phyloP scores from a whole-genome alignment of 2,888 invertebrate species.

The Azorinus chamasolen region DNA sequence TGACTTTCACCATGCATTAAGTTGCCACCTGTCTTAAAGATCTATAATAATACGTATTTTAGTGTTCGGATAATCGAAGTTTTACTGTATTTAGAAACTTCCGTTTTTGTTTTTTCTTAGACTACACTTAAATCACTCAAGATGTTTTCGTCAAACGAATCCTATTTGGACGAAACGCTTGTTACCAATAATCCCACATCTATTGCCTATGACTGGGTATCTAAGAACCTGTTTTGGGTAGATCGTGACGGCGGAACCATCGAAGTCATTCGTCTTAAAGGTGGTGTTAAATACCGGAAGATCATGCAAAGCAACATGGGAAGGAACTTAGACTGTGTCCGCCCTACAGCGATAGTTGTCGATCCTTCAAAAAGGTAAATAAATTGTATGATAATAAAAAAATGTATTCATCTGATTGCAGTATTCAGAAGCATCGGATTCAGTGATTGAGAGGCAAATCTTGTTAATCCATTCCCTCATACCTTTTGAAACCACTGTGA shows the following conservation, averaged over 20 bases:
- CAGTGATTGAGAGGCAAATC: too few relatives aligned
- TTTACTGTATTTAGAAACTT: too few relatives aligned
- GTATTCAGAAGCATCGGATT: too few relatives aligned
- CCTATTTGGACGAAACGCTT: constrained; percentile 40
- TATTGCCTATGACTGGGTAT: constrained; percentile 98
- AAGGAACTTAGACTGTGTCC: constrained; percentile 93
- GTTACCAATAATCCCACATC: constrained; percentile 94
- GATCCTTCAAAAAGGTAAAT: constrained; percentile 98
- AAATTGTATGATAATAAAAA: constrained; percentile 83
- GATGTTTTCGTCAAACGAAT: constrained; percentile 87
- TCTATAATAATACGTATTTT: too few relatives aligned
- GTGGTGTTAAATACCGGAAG: constrained; percentile 92
- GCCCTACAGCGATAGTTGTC: constrained; percentile 94
- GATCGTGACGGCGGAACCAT: constrained; percentile 93
- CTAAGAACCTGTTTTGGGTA: constrained; percentile 97
- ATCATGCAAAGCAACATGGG: constrained; percentile 97
- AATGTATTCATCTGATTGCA: too few relatives aligned
- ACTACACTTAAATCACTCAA: constrained; percentile 43
- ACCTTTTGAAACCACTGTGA: too few relatives aligned
- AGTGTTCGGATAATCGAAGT: too few relatives aligned
- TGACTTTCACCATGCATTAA: too few relatives aligned
- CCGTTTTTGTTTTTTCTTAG: too few relatives aligned
- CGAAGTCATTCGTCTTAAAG: constrained; percentile 89
- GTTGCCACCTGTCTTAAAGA: too few relatives aligned
- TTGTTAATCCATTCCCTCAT: too few relatives aligned